phyloP scores from a whole-genome alignment of 2,888 invertebrate genomes.

The Pteria penguin region DNA sequence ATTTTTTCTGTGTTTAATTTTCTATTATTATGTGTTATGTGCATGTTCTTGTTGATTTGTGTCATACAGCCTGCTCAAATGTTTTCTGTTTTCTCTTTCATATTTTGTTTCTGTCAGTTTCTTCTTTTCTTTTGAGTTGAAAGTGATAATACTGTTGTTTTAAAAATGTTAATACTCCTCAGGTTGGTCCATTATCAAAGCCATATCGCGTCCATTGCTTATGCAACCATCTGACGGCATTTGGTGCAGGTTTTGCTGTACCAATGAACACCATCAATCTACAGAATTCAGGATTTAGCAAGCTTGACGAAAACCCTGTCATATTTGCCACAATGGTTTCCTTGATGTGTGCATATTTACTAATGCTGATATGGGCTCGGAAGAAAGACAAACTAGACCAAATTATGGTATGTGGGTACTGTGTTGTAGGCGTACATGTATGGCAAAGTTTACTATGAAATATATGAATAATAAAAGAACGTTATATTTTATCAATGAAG shows the following conservation, averaged over 20 bases:
- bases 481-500: too few relatives aligned
- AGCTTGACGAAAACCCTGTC: constrained; percentile 75
- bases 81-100: too few relatives aligned
- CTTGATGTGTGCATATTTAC: constrained; percentile 66
- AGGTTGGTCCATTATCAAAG: constrained; percentile 59
- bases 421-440: too few relatives aligned
- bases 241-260: constrained; percentile 70
- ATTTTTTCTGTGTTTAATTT: not conserved
- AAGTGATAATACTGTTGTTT: too few relatives aligned
- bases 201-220: constrained; percentile 56
- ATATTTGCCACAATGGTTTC: constrained; percentile 77
- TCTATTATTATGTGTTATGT: too few relatives aligned
- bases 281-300: constrained; percentile 66
- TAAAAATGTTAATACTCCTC: not conserved
- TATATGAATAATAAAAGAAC: too few relatives aligned
- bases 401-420: constrained; percentile 67
- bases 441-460: too few relatives aligned
- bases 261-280: constrained; percentile 79
- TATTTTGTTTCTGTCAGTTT: too few relatives aligned
- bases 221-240: constrained; percentile 54
- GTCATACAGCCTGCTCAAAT: too few relatives aligned
- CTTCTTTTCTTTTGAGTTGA: not conserved
- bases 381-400: constrained; percentile 72
- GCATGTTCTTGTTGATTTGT: too few relatives aligned
- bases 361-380: constrained; percentile 73